A percentile compares a stretch with the other conserved stretches of the same genome.
These are phyloP conservation scores for Gobio gobio DNA, from an alignment of 2,113 vertebrate species.

Conservation along the genomic window DNA sequence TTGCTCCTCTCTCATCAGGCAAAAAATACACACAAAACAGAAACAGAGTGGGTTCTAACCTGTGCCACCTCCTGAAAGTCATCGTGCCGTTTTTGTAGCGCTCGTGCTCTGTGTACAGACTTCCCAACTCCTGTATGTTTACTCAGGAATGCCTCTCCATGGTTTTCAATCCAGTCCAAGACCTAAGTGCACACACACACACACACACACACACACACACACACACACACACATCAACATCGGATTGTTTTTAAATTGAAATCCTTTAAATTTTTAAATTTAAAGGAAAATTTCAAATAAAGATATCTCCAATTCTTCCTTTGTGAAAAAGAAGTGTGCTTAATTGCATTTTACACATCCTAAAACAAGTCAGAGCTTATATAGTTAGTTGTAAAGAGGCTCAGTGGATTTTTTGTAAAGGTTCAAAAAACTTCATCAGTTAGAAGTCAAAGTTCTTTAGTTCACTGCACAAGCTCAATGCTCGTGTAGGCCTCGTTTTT, in stretches of 20 bases:
- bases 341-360: not conserved
- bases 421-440: not conserved
- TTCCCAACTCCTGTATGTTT: conserved; percentile 97
- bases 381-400: not conserved
- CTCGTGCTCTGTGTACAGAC: conserved; percentile 90
- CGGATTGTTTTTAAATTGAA: not conserved
- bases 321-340: not conserved
- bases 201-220: conserved; percentile 37
- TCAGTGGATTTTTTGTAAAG: not conserved
- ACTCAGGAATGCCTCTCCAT: conserved; percentile 95
- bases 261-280: too few relatives aligned
- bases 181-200: conserved; percentile 75
- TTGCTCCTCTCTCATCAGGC: not conserved
- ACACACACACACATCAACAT: conserved; percentile 5
- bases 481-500: conserved; percentile 3
- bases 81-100: conserved; percentile 93
- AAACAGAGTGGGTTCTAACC: conserved; percentile 71
- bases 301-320: not conserved
- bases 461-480: conserved; percentile 9
- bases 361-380: not conserved
- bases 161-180: conserved; percentile 98
- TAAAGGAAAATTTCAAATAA: not conserved
- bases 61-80: conserved; percentile 98
- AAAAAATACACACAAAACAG: conserved; percentile 32
- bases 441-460: conserved; percentile 12